phyloP scores from a whole-genome alignment of 2,888 invertebrate genomes.

The Drosophila neoperkinsi region DNA sequence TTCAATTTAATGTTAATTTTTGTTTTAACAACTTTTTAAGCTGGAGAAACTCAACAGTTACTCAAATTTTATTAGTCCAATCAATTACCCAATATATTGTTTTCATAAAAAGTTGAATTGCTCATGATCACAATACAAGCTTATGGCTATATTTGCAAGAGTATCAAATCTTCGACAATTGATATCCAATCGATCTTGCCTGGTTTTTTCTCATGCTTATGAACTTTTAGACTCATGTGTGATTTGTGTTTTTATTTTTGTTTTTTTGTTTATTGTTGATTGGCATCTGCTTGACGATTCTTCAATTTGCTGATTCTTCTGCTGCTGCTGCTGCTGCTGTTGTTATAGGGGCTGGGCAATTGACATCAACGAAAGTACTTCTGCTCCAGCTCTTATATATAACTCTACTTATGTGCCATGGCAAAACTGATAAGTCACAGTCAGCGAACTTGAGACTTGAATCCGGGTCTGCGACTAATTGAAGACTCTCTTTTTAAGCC shows the following conservation, averaged over 20 bases:
- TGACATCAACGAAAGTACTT: conserved; percentile 66
- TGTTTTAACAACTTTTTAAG: not conserved
- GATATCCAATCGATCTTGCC: not conserved
- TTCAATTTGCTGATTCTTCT: conserved; percentile 17
- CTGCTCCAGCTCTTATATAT: conserved; percentile 17
- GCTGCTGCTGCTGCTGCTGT: conserved; percentile 15
- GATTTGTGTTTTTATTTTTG: conserved; percentile 2
- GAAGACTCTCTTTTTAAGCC: conserved; percentile 19
- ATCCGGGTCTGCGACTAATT: conserved; percentile 38
- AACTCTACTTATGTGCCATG: conserved; percentile 3
- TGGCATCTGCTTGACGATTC: conserved; percentile 27
- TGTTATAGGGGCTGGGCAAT: conserved; percentile 46
- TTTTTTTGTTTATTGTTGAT: not conserved
- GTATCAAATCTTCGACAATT: conserved; percentile 3
- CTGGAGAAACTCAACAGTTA: not conserved
- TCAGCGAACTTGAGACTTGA: conserved; percentile 41
- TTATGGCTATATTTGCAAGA: not conserved
- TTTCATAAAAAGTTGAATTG: not conserved
- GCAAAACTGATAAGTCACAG: conserved; percentile 50
- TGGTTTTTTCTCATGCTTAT: conserved; percentile 43
- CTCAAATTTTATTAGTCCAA: not conserved
- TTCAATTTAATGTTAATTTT: not conserved
- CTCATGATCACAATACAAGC: not conserved
- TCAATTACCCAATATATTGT: no score
- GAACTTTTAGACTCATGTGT: conserved; percentile 11